Evolutionary conservation across 2,113 vertebrate species (phyloP).

Genomic region (Pterocles orientalis): DNA sequence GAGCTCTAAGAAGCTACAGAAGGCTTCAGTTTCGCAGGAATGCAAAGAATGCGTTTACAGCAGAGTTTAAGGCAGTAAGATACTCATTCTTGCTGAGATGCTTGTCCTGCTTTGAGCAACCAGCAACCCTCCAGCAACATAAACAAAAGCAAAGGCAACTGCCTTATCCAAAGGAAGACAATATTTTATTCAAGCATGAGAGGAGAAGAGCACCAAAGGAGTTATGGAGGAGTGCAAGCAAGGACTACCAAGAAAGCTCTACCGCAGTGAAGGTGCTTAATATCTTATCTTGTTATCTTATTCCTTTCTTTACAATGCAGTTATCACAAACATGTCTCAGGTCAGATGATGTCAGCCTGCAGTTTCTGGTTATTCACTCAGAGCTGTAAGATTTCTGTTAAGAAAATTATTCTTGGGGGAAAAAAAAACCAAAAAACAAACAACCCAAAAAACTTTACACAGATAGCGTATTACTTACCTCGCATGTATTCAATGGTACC

Average conservation of each 20-base stretch:
- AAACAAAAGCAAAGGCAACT: neutral
- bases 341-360: neutral
- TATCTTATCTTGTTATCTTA: neutral
- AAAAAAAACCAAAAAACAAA: neutral
- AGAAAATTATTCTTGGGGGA: neutral
- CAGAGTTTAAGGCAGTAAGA: neutral
- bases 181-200: neutral
- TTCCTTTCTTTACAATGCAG: neutral
- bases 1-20: neutral
- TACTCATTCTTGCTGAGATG: neutral
- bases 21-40: neutral
- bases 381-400: neutral
- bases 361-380: neutral
- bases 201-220: neutral
- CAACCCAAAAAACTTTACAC: neutral
- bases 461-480: slow-evolving; percentile 76
- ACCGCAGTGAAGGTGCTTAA: neutral
- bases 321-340: neutral
- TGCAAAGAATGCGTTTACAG: neutral
- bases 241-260: neutral
- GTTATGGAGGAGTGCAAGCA: neutral
- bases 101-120: neutral
- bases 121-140: neutral
- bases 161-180: neutral
- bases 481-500: slow-evolving; percentile 98